Evolutionary conservation across 2,113 vertebrate genomes (phyloP).

Genomic region (Rhynchomys soricoides): DNA sequence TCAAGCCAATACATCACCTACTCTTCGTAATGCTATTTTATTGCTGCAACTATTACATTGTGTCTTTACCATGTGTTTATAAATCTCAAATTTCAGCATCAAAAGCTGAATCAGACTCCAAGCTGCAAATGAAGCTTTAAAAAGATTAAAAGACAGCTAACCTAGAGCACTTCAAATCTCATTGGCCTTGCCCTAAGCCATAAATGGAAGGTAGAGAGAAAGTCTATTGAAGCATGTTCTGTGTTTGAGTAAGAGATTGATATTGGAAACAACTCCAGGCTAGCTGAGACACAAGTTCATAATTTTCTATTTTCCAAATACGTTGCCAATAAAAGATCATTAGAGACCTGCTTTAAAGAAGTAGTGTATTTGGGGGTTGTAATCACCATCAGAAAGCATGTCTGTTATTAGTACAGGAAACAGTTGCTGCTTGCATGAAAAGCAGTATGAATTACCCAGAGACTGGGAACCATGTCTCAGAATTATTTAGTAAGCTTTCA

Average conservation of each 20-base stretch:
- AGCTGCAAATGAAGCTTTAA: constrained; percentile 69
- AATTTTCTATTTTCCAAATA: constrained; percentile 71
- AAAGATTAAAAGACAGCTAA: constrained; percentile 79
- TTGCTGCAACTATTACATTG: constrained; percentile 60
- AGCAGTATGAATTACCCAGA: constrained; percentile 1
- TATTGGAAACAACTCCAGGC: constrained; percentile 69
- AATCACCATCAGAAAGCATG: constrained; percentile 22
- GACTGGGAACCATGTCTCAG: background rate
- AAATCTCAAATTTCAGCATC: constrained; percentile 72
- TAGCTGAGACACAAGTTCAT: constrained; percentile 59
- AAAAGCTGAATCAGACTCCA: constrained; percentile 67
- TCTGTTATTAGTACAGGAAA: background rate
- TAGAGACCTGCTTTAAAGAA: constrained; percentile 53
- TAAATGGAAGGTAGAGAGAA: constrained; percentile 15
- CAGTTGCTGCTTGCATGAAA: constrained; percentile 21
- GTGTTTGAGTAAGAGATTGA: constrained; percentile 70
- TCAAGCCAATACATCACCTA: background rate
- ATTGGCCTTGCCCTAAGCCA: constrained; percentile 69
- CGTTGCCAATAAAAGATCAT: constrained; percentile 64
- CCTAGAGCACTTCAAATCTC: constrained; percentile 75
- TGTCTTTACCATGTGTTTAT: constrained; percentile 62
- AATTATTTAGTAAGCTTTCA: constrained; percentile 52
- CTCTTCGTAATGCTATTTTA: constrained; percentile 62
- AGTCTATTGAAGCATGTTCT: constrained; percentile 54
- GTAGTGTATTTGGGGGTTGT: background rate